Evolutionary conservation across 2,888 invertebrate genomes (phyloP).

Genomic region (Mallateleia sp.): DNA sequence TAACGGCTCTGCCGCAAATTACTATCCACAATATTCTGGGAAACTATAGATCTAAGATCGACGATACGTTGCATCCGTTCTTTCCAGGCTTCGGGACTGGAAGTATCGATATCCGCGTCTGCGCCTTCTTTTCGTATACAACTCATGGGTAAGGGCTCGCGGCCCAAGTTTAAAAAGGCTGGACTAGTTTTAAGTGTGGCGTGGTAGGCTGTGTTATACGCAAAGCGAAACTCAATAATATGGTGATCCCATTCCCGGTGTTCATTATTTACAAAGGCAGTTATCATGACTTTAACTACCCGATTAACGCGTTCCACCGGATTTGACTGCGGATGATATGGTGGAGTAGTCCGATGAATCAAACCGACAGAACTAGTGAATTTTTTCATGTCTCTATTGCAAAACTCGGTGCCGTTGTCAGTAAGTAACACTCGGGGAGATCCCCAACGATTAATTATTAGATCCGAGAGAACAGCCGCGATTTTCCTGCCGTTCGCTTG

Average conservation of each 20-base stretch:
- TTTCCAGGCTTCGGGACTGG: no score
- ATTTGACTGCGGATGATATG: no score
- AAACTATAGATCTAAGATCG: no score
- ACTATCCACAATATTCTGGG: not conserved
- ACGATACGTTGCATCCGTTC: no score
- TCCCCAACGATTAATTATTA: slow-evolving; percentile 76
- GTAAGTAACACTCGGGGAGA: slow-evolving; percentile 67
- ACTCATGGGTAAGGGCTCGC: not conserved
- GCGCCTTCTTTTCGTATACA: no score
- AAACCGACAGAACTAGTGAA: not conserved
- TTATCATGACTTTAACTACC: not conserved
- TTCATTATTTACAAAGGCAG: not conserved
- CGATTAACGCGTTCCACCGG: slow-evolving; percentile 2
- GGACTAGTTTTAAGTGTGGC: not conserved
- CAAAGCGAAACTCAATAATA: not conserved
- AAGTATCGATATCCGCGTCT: no score
- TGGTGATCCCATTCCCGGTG: not conserved
- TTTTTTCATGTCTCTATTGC: slow-evolving; percentile 14
- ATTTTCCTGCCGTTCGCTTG: slow-evolving; percentile 46
- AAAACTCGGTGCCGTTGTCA: slow-evolving; percentile 79
- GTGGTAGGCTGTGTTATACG: not conserved
- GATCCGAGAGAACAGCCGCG: slow-evolving; percentile 51
- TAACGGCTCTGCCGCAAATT: not conserved
- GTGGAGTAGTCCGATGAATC: not conserved
- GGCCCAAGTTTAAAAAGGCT: slow-evolving; percentile 2